Conservation (phyloP, 2,113 vertebrate species). For the Urocolius indicus region DNA sequence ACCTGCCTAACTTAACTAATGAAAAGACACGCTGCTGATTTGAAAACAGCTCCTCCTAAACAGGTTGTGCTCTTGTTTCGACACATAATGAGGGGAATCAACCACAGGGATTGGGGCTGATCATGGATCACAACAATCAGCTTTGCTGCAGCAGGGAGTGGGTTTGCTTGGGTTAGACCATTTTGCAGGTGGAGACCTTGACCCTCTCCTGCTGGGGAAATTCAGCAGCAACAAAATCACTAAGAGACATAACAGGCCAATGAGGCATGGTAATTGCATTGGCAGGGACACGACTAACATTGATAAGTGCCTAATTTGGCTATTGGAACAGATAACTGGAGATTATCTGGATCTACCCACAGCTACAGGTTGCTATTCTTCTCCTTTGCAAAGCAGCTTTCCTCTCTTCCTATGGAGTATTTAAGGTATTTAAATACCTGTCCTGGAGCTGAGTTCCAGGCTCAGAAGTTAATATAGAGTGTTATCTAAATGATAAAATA, state of each 20-base stretch:
- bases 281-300: background rate
- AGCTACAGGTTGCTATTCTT: background rate
- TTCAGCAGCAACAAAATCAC: background rate
- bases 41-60: background rate
- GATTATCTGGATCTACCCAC: background rate
- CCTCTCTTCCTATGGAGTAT: background rate
- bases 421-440: background rate
- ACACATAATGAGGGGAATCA: background rate
- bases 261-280: background rate
- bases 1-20: fast-evolving
- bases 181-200: background rate
- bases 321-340: background rate
- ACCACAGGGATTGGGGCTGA: background rate
- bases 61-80: background rate
- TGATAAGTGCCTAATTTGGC: background rate
- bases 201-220: background rate
- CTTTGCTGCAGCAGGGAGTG: background rate
- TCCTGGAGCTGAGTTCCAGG: background rate
- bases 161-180: background rate
- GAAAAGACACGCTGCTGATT: background rate
- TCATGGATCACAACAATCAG: background rate
- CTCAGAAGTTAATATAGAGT: background rate
- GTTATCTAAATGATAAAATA: background rate
- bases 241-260: background rate
- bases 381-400: constrained; percentile 26